Percentiles rank a stretch among this genome's conserved stretches.
Evolutionary conservation across 1,140 invertebrate species (phyloP).

Genomic region (Tyrophagus putrescentiae): DNA sequence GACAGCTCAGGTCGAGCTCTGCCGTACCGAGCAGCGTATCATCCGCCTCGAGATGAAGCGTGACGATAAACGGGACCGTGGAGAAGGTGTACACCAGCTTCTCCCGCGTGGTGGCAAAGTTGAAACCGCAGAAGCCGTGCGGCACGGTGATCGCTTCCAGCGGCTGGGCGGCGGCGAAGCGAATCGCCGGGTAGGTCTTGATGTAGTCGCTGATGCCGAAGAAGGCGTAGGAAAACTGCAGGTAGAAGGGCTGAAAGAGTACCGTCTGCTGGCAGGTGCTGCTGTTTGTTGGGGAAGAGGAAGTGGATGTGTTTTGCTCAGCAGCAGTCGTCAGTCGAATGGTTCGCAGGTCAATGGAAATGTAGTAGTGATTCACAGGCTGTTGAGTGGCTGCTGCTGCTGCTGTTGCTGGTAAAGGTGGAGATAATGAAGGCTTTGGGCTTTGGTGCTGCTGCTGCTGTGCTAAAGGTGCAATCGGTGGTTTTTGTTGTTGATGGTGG

Average conservation of each 20-base stretch:
- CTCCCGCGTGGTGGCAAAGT: constrained; percentile 35
- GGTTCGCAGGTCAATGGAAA: constrained; percentile 36
- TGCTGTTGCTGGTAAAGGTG: no score
- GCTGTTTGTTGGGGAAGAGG: no score
- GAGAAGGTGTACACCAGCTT: constrained; percentile 35
- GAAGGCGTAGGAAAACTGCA: constrained; percentile 38
- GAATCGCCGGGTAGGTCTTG: constrained; percentile 35
- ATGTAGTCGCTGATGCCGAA: constrained; percentile 37
- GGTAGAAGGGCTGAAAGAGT: constrained; percentile 21
- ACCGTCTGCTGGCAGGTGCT: constrained; percentile 5
- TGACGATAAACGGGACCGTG: constrained; percentile 33
- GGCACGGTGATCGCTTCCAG: constrained; percentile 34
- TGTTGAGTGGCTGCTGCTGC: no score
- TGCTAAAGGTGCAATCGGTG: no score
- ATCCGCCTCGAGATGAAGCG: constrained; percentile 33
- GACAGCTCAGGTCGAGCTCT: constrained; percentile 29
- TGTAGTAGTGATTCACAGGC: constrained; percentile 35
- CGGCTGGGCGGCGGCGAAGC: constrained; percentile 28
- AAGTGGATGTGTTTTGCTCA: no score
- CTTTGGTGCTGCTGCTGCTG: no score
- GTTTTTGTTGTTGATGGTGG: no score
- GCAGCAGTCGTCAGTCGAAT: constrained; percentile 27
- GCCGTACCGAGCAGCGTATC: constrained; percentile 31
- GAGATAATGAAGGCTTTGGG: no score
- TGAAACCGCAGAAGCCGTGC: constrained; percentile 38